Evolutionary conservation across 2,797 vertebrate species (phyloP).

Genomic region (Esox lucius): DNA sequence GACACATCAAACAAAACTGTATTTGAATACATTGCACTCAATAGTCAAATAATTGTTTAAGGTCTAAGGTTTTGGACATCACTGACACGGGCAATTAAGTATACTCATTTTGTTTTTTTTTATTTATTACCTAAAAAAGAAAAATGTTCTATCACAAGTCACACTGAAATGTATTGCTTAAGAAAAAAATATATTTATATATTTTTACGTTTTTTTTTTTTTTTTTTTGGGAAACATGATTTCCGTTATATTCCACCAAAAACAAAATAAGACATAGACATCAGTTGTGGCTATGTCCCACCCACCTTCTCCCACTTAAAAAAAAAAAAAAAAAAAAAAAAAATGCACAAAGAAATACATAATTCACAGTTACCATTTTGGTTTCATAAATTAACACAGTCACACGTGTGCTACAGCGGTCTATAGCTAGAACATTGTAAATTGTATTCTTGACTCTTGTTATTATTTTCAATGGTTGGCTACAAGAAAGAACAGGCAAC

Average conservation of each 20-base stretch:
- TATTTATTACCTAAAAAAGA: constrained; percentile 87
- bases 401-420: constrained; percentile 88
- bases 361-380: constrained; percentile 90
- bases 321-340: constrained; percentile 76
- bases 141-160: constrained; percentile 87
- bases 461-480: constrained; percentile 82
- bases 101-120: constrained; percentile 68
- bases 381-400: constrained; percentile 90
- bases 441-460: constrained; percentile 82
- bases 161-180: constrained; percentile 91
- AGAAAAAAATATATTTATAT: constrained; percentile 87
- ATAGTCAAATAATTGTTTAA: background rate
- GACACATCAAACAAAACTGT: constrained; percentile 49
- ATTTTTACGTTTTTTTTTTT: constrained; percentile 68
- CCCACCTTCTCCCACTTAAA: constrained; percentile 65
- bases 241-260: constrained; percentile 80
- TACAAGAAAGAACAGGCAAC: constrained; percentile 87
- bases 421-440: constrained; percentile 87
- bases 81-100: constrained; percentile 49
- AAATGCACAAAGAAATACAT: constrained; percentile 85
- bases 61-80: constrained; percentile 38
- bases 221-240: constrained; percentile 69
- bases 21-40: constrained; percentile 36
- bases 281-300: constrained; percentile 62
- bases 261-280: constrained; percentile 67